These are phyloP conservation scores for Picathartes gymnocephalus DNA, from an alignment of 2,113 vertebrate genomes.

Conservation along the genomic window DNA sequence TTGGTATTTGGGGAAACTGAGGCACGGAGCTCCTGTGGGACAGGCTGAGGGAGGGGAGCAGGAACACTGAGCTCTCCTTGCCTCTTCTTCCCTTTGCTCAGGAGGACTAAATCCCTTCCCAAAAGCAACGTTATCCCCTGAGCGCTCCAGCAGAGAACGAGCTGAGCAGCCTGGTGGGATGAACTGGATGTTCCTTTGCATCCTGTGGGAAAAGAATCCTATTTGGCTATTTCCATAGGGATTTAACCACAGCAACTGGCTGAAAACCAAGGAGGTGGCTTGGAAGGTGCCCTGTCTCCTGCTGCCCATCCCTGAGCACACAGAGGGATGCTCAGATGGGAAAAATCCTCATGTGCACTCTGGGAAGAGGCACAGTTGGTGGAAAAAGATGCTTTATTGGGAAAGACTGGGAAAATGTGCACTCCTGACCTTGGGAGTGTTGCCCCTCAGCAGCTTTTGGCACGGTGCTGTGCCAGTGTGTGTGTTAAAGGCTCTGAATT, in stretches of 20 bases:
- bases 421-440: fast-evolving
- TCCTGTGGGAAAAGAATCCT: not conserved
- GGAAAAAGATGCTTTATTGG: not conserved
- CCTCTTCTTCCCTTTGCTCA: not conserved
- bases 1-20: not conserved
- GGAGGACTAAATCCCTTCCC: not conserved
- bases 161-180: not conserved
- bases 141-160: fast-evolving
- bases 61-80: not conserved
- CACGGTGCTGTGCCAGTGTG: fast-evolving
- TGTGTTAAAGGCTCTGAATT: fast-evolving
- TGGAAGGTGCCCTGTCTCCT: not conserved
- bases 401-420: not conserved
- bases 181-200: not conserved
- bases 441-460: not conserved
- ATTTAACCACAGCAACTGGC: not conserved
- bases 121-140: fast-evolving
- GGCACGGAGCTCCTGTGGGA: fast-evolving
- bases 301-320: fast-evolving
- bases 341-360: fast-evolving
- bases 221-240: not conserved
- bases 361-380: not conserved
- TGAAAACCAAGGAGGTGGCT: not conserved
- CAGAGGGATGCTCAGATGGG: not conserved
- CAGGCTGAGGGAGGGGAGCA: not conserved